Evolutionary conservation across 1,140 invertebrate species (phyloP), one percentile per base, ranked within the genome.

Genomic region (Lerema accius): DNA sequence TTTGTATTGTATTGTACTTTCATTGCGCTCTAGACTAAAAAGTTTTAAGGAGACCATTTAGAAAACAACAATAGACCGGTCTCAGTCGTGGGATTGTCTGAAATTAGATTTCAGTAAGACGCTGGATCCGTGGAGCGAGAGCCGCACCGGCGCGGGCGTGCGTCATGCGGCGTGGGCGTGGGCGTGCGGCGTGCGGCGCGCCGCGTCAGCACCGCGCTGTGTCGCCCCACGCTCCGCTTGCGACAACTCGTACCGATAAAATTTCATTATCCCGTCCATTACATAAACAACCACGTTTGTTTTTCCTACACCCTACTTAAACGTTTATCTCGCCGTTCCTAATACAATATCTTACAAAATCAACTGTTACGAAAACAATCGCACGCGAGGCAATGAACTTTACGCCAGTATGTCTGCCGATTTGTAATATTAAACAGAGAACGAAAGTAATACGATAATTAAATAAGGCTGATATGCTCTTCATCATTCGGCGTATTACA

Each of bases 91-190:
- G 84, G 86, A 88, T 90, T 90, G 87, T 76, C 78, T 85, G 86
- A 88, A 90, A 90, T 88, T 90, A 87, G 86, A 90, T 90, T 90
- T 86, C 86, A 86, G 88, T 89, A 88, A 89, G 88, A 90, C 81
- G 86, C 71, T 86, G 80, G 83, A 78, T 71, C 66, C 77, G 78
- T 76, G 74, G 73, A 71, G 76, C 71, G 80, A 78, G 76, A 75
- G 78, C 71, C 64, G 84, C n/a, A n/a, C n/a, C n/a, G n/a, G n/a
- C n/a, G n/a, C n/a, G n/a, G n/a, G n/a, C n/a, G n/a, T n/a, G n/a
- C n/a, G n/a, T n/a, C n/a, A n/a, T n/a, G n/a, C n/a, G n/a, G n/a
- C n/a, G n/a, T n/a, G n/a, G n/a, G n/a, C n/a, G n/a, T n/a, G n/a
- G n/a, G n/a, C n/a, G 80, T 78, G 82, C 80, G 71, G 75, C 65